Evolutionary conservation across 1,140 invertebrate genomes (phyloP).

Genomic region (Asobara japonica): DNA sequence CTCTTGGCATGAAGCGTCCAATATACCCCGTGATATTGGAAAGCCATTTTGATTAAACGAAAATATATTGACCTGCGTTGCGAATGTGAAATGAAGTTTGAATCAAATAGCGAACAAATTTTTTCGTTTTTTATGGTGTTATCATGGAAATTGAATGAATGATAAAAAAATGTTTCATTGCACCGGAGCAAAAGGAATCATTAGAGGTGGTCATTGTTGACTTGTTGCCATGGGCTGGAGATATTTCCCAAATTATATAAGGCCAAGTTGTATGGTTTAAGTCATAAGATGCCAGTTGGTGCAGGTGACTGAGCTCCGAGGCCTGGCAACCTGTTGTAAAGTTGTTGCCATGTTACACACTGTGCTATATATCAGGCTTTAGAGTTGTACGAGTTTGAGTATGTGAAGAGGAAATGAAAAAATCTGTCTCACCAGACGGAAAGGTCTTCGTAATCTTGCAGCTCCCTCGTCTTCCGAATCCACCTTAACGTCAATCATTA

Average conservation of each 20-base stretch:
- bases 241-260: slow-evolving; percentile 14
- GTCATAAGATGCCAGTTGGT: neutral
- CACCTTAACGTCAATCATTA: neutral
- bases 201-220: neutral
- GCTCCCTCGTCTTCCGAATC: neutral
- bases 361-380: neutral
- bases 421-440: neutral
- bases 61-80: neutral
- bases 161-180: no score
- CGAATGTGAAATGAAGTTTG: neutral
- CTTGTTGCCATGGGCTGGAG: neutral
- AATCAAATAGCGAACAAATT: neutral
- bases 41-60: neutral
- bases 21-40: neutral
- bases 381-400: neutral
- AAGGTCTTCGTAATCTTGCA: neutral
- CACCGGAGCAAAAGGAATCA: neutral
- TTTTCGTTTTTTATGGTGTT: no score
- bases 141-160: neutral
- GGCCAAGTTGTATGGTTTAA: neutral
- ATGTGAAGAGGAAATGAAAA: neutral
- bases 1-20: neutral
- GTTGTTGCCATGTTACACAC: neutral
- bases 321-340: slow-evolving; percentile 12
- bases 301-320: slow-evolving; percentile 4